A percentile compares a stretch with the other conserved stretches of the same genome.
phyloP scores from a whole-genome alignment of 2,797 vertebrate species.

The Leptodactylus fallax region DNA sequence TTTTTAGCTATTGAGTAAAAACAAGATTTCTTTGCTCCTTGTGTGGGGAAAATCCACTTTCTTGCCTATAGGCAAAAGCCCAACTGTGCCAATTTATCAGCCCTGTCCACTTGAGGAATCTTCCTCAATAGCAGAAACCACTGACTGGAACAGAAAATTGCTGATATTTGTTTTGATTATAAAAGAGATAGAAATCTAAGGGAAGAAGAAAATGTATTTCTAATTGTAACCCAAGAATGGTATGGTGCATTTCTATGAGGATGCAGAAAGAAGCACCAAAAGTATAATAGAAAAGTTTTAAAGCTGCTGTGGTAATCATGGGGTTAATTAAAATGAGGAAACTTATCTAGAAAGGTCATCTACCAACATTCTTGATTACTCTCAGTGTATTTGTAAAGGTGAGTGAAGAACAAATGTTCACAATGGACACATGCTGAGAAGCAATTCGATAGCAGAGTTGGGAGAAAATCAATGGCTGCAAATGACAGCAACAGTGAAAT shows the following conservation, averaged over 20 bases:
- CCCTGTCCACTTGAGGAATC: background rate
- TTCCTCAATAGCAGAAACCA: slow-evolving; percentile 12
- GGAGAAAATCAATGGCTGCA: slow-evolving; percentile 43
- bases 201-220: background rate
- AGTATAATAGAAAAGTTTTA: background rate
- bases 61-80: background rate
- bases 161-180: slow-evolving; percentile 4
- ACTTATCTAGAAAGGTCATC: background rate
- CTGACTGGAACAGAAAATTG: background rate
- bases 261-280: background rate
- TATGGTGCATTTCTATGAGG: too few relatives aligned
- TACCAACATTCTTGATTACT: slow-evolving; percentile 7
- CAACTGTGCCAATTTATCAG: slow-evolving; percentile 6
- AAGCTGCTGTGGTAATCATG: background rate
- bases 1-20: background rate
- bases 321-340: background rate
- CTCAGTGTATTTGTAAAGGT: slow-evolving; percentile 1
- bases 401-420: slow-evolving; percentile 31
- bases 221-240: background rate
- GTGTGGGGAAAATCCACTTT: background rate
- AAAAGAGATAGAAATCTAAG: background rate
- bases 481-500: slow-evolving; percentile 42
- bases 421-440: slow-evolving; percentile 43
- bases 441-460: slow-evolving; percentile 38
- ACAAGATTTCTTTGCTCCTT: background rate